Evolutionary conservation across 1,140 invertebrate genomes (phyloP), one percentile per base, ranked within the genome.

Genomic region (Lysiphlebus fabarum): DNA sequence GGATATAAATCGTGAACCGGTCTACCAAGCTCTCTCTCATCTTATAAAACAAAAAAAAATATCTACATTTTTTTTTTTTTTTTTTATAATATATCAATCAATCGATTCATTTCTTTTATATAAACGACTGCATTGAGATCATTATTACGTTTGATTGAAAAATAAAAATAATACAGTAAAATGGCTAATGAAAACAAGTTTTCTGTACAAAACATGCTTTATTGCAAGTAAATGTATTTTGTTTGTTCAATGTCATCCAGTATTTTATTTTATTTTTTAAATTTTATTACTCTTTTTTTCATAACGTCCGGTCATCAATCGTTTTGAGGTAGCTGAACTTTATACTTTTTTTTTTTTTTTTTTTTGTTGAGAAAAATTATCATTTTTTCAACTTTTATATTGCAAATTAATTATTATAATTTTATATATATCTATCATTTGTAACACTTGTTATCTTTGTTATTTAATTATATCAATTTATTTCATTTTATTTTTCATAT

Each of bases 1-100:
- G 58, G 53, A 36, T 55, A 60, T 60, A 60, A 60, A 55, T 60
- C 58, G 43, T 47, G 26, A 60, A 60, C 58, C 58, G 58, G 58
- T 55, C 58, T 56, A 47, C 43, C 40, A 26, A 8, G 12, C 8
- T 5, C 41, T 42, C 48, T 17, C 17, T 26, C 17, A 26, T 26
- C 17, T 26, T 26, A 26, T 26, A 26, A 26, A 26, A 26, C 2
- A 26, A 26, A 26, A 26, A 26, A 26, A 26, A n/a, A n/a, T n/a
- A n/a, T 59, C n/a, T 59, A 37, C 8, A 36, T 12, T 6, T 50
- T 44, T 56, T 56, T 43, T 45, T 45, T 36, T 45, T 36, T 43
- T 36, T 45, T 33, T 45, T 36, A n/a, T n/a, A n/a, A n/a, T n/a
- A n/a, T n/a, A n/a, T n/a, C n/a, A n/a, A n/a, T 45, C 34, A 51